These are phyloP conservation scores for Miltochrista miniata DNA, from an alignment of 2,888 invertebrate species.

Conservation along the genomic window DNA sequence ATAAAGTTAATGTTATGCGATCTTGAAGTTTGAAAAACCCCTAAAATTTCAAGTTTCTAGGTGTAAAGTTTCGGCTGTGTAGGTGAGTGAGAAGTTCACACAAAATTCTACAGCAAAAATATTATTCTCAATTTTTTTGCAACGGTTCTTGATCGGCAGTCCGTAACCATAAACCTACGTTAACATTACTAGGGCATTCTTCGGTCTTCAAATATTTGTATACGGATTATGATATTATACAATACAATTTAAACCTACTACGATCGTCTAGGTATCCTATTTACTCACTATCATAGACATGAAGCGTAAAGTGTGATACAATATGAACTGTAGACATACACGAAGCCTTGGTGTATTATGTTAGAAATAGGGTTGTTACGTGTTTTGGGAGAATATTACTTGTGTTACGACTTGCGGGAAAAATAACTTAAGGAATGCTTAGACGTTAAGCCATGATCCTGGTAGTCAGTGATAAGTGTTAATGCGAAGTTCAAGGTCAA, in stretches of 20 bases:
- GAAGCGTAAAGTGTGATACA: conserved; percentile 28
- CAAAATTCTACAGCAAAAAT: no score
- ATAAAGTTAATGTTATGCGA: no score
- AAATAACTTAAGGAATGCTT: no score
- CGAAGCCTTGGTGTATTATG: conserved; percentile 17
- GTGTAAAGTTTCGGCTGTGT: no score
- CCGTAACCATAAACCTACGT: no score
- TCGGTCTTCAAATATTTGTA: not conserved
- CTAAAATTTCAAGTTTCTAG: no score
- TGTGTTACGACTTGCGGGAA: not conserved
- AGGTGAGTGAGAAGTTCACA: no score
- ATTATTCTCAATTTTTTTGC: no score
- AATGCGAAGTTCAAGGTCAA: no score
- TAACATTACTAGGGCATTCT: no score
- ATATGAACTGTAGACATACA: conserved; percentile 27
- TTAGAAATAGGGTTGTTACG: conserved; percentile 11
- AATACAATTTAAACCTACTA: not conserved
- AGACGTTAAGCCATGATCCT: not conserved
- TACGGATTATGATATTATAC: not conserved
- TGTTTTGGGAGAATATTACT: not conserved
- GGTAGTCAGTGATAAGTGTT: not conserved
- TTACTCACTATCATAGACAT: conserved; percentile 9
- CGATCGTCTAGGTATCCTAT: conserved; percentile 2
- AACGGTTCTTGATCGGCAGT: no score
- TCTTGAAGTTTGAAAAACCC: no score